Base-by-base conservation (phyloP, 2,888 invertebrate species). In the Cheilosia vernalis region DNA sequence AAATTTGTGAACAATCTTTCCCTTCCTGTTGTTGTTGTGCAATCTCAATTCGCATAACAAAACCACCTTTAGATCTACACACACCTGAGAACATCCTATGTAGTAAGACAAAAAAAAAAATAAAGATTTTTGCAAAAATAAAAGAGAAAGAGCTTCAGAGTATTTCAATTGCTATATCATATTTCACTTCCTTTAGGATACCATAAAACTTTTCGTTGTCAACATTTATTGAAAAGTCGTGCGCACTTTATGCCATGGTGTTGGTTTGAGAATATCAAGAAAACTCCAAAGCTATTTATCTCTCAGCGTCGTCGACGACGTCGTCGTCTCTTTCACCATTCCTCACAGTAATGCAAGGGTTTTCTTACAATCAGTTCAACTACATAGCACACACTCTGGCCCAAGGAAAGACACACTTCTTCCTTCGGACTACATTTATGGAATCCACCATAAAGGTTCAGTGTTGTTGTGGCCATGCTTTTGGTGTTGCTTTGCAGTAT, bases 161-260 rank as follows among this genome's bases (percentile, higher is more conserved):
- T 73, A 72, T 80, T 73, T 49, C 76, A 70, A 70, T 76, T 76
- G 74, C 69, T 51, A 90, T 91, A 91, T 91, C 91, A 91, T 90
- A 91, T 91, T 91, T 91, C 91, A 91, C 91, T 90, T 91, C 90
- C 90, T 90, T 89, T 90, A 90, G 91, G 91, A 92, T 90, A 92
- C 91, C 91, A 91, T 91, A 91, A 91, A 91, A 90, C 91, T 90
- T 89, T 89, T 88, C 88, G 90, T 90, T 92, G 91, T 91, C 91
- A 91, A 91, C 92, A 90, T 91, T 91, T 91, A 91, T 91, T 91
- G 92, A 91, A 90, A 91, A 91, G 90, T 91, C 91, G 91, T 91
- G 91, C 91, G 89, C 90, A 90, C 90, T 91, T 91, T 90, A 90
- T 91, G 89, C 90, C 90, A 63, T 78, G 77, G 86, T 86, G 81